A percentile compares a stretch with the other conserved stretches of the same genome.
Conservation (phyloP, 1,140 invertebrate genomes). For the Bombus superbus region DNA sequence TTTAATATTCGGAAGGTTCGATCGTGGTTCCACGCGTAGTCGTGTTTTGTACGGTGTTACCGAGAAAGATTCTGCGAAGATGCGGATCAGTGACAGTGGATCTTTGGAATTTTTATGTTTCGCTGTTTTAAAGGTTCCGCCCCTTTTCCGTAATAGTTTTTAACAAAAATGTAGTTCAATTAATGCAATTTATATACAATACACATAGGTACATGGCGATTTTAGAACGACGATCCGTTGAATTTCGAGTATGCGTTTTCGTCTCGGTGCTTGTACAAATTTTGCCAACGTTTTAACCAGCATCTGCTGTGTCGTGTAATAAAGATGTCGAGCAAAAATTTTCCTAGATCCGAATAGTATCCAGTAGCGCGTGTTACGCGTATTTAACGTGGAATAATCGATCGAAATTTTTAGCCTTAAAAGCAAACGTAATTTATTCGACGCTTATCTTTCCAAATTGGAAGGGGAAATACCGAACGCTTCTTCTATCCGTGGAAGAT, state of each 20-base stretch:
- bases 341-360: background rate
- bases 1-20: background rate
- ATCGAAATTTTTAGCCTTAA: background rate
- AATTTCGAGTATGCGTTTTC: background rate
- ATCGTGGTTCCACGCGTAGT: background rate
- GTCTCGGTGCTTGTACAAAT: background rate
- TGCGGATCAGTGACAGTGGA: background rate
- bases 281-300: background rate
- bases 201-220: too few relatives aligned
- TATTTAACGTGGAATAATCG: background rate
- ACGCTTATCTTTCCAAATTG: background rate
- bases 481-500: constrained; percentile 29
- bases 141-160: too few relatives aligned
- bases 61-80: background rate
- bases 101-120: background rate
- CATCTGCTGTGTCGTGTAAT: background rate
- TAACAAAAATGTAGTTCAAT: background rate
- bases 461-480: constrained; percentile 31
- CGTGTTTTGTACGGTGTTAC: background rate
- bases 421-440: background rate
- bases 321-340: background rate
- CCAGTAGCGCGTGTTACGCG: background rate
- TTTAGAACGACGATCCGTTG: too few relatives aligned
- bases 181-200: too few relatives aligned
- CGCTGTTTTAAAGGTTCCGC: background rate